Evolutionary conservation across 2,113 vertebrate genomes (phyloP), one percentile per base, ranked within the genome.

Genomic region (Tinamus guttatus): DNA sequence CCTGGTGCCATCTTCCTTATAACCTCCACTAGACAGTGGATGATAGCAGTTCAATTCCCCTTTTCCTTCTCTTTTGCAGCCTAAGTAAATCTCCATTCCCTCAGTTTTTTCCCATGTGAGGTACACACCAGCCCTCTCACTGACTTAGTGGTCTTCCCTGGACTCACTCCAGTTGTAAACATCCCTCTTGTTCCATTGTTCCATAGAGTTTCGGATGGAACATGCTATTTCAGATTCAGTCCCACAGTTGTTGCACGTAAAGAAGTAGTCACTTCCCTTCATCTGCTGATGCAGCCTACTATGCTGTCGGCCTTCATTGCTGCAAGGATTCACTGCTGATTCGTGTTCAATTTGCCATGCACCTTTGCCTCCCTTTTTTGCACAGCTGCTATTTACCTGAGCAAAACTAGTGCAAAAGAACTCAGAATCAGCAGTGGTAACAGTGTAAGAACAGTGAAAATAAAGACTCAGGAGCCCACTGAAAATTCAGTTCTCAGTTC

Each of bases 381-480:
- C 58, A 38, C 6, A 71, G 8, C 2, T 36, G 13, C 20, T 80
- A 27, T 21, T 52, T 67, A 52, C 27, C 16, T 49, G 30, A 58
- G 36, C 12, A 68, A 83, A 25, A 62, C 3, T 22, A 68, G 30
- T 43, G 49, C 22, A 89, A 91, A 93, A 34, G 8, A 76, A 49
- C 45, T 59, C 62, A 32, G 79, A 76, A 76, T 47, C 41, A 47
- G n/a, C 45, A 34, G 13, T 9, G 21, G 21, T 52, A 40, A 12
- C 65, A 30, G 7, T 51, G 9, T 34, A 52, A 79, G 32, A 82
- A 43, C 19, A 34, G 52, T 20, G 18, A 68, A 90, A 86, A 60
- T 12, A 71, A 5, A 1, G 2, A 25, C 16, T 51, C 4, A 6
- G 25, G 43, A 38, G 2, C 6, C 32, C 30, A 59, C 3, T 76